Evolutionary conservation across 2,888 invertebrate species (phyloP).

Genomic region (Synanthedon andrenaeformis): DNA sequence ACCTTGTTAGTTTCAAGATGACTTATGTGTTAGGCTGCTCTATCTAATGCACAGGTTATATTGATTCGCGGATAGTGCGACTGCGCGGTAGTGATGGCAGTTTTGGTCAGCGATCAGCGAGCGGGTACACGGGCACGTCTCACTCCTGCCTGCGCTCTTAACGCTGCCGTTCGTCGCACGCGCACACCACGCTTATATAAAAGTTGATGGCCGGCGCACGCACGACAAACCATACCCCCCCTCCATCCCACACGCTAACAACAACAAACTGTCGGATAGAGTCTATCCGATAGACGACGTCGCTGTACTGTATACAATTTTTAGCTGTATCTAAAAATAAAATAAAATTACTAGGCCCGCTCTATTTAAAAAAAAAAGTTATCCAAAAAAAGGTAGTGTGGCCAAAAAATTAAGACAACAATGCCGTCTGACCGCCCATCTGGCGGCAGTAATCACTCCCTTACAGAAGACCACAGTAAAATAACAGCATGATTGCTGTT

Average conservation of each 20-base stretch:
- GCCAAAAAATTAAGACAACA: too few relatives aligned
- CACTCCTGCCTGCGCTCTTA: constrained; percentile 13
- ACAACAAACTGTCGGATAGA: not conserved
- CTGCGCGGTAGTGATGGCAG: not conserved
- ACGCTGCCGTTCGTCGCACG: constrained; percentile 23
- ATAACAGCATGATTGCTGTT: constrained; percentile 8
- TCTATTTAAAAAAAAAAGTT: too few relatives aligned
- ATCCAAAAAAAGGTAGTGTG: too few relatives aligned
- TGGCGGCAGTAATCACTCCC: too few relatives aligned
- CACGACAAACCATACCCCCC: constrained; percentile 47
- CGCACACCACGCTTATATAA: constrained; percentile 40
- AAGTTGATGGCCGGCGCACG: constrained; percentile 45
- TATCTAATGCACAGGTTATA: too few relatives aligned
- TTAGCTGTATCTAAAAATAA: too few relatives aligned
- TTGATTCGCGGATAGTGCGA: not conserved
- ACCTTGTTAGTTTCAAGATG: too few relatives aligned
- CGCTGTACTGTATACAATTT: too few relatives aligned
- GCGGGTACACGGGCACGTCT: constrained; percentile 10
- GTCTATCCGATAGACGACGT: not conserved
- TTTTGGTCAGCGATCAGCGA: constrained; percentile 1
- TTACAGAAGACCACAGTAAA: not conserved
- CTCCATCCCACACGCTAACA: constrained; percentile 7
- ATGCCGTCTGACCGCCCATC: too few relatives aligned
- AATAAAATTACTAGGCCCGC: too few relatives aligned
- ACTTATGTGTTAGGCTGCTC: too few relatives aligned